Percentiles rank a stretch among this genome's conserved stretches.
Conservation (phyloP, 1,140 invertebrate genomes). For the Saccostrea echinata region DNA sequence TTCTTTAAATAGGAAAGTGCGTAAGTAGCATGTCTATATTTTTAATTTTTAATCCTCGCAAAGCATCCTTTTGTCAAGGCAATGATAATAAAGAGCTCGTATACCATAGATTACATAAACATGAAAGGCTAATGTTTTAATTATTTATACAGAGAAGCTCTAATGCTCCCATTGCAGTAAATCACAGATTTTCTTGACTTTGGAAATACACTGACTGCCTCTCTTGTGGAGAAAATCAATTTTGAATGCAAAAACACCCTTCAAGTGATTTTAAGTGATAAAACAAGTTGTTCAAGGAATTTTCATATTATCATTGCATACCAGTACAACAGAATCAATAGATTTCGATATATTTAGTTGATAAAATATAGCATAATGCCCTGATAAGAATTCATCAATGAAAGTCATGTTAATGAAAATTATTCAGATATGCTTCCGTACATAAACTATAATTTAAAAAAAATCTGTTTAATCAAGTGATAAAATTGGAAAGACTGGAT, state of each 20-base stretch:
- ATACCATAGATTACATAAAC: conserved; percentile 24
- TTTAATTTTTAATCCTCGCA: conserved; percentile 21
- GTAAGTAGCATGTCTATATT: neutral
- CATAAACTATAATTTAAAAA: neutral
- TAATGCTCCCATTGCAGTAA: conserved; percentile 15
- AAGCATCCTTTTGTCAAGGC: conserved; percentile 19
- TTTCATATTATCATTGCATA: conserved; percentile 15
- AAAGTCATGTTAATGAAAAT: neutral
- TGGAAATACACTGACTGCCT: neutral
- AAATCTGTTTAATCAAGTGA: neutral
- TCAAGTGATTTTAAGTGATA: neutral
- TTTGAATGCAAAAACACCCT: conserved; percentile 21
- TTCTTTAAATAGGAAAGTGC: neutral
- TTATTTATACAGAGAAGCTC: conserved; percentile 19
- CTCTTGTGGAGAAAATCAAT: conserved; percentile 26
- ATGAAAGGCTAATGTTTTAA: conserved; percentile 14
- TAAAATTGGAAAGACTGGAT: neutral
- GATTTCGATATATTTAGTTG: neutral
- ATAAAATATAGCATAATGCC: neutral
- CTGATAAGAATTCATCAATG: conserved; percentile 18
- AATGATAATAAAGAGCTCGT: neutral
- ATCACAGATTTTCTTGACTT: neutral
- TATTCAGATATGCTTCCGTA: neutral
- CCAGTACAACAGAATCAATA: neutral
- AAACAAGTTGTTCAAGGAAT: conserved; percentile 20